Base-by-base conservation (phyloP, 1,140 invertebrate species). In the Dolichoris vasculosae region DNA sequence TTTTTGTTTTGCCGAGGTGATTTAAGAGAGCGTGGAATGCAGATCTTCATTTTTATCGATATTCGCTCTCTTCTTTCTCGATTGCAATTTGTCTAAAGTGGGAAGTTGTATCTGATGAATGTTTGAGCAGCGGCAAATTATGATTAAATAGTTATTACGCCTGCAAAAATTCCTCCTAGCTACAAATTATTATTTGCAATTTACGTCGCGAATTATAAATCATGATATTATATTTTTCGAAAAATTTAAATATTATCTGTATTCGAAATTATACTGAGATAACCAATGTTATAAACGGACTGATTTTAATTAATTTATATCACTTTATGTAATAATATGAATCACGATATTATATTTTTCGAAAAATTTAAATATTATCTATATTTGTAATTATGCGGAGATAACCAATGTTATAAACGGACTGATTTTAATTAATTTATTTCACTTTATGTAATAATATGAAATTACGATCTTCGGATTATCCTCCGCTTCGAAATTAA, bases 11-110 rank as follows among this genome's bases (percentile, higher is more conserved):
- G 38, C 32, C 46, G 1, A 1, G 20, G 55, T 67, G 55, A 64
- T 43, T 80, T 80, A 80, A 80, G 78, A 38, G 78, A 64, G 20
- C 13, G 23, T 64, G 35, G 76, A 78, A 78, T 78, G 48, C 23
- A 26, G 76, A 78, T 59, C 32, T 26, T 40, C 35, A 59, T 76
- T 51, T 76, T 51, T 51, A 76, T 35, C 43, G 1, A 76, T 35
- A 51, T 51, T 6, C 69, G 13, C 8, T 73, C 38, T 43, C 67
- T 71, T 40, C 67, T 71, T 23, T 71, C 69, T 73, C 69, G 15
- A 73, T 73, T 73, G 26, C 38, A n/a, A n/a, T 73, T 73, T 73
- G 38, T 73, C 69, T 73, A 43, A n/a, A 20, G 69, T 73, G 38
- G 35, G 17, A 73, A 73, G 69, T 43, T 73, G 38, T 73, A 73